Percentiles rank a stretch among this genome's conserved stretches.
Conservation (phyloP, 2,797 vertebrate species). For the Phyllotis vaccarum region DNA sequence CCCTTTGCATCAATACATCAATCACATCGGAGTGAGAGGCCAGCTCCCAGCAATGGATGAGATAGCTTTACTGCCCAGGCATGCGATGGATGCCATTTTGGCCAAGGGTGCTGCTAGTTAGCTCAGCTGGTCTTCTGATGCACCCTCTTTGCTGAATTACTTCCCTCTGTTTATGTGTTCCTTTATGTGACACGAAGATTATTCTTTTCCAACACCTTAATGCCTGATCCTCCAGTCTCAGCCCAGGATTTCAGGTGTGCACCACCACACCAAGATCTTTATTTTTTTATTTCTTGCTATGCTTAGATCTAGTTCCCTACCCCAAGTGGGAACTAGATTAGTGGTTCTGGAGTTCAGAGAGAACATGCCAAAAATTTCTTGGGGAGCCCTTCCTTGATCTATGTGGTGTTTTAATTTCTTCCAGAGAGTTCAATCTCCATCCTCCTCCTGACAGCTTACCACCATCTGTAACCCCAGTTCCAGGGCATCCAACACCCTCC, state of each 20-base stretch:
- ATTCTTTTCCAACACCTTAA: background rate
- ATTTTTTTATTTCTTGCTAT: background rate
- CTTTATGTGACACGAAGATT: background rate
- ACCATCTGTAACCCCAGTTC: background rate
- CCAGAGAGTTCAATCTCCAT: background rate
- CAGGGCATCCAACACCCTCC: background rate
- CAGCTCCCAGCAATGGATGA: too few relatives aligned
- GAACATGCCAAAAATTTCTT: background rate
- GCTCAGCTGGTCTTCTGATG: background rate
- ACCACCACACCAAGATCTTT: background rate
- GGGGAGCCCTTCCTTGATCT: background rate
- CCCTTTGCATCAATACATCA: background rate
- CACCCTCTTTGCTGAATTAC: background rate
- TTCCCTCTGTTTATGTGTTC: background rate
- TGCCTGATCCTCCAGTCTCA: background rate
- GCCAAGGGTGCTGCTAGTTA: background rate
- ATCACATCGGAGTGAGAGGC: background rate
- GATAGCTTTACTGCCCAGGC: background rate
- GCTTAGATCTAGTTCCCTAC: background rate
- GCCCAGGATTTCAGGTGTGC: background rate
- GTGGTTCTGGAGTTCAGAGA: background rate
- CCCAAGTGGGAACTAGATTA: background rate
- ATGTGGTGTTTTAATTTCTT: background rate
- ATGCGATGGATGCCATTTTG: background rate
- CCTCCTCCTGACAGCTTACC: background rate